phyloP scores from a whole-genome alignment of 2,113 vertebrate species.

The Coptodon bakossiorum region DNA sequence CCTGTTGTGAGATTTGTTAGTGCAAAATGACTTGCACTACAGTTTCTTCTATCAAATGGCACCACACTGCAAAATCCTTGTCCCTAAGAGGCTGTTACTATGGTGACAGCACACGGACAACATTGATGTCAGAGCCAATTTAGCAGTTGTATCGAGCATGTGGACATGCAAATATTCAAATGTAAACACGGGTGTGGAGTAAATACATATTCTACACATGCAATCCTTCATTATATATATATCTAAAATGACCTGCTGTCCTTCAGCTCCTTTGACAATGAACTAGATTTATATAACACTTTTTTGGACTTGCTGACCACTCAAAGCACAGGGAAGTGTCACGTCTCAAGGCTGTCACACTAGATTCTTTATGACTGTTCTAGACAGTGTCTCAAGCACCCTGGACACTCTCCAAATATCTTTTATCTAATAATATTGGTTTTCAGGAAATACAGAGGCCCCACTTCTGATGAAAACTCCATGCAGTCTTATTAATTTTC shows the following conservation, averaged over 20 bases:
- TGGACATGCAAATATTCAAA: background rate
- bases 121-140: background rate
- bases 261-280: background rate
- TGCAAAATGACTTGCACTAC: background rate
- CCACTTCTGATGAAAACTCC: background rate
- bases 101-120: slow-evolving; percentile 28
- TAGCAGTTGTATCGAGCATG: background rate
- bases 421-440: background rate
- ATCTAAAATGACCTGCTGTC: background rate
- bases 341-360: background rate
- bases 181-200: background rate
- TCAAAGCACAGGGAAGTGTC: background rate
- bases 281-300: background rate
- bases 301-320: background rate
- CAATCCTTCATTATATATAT: background rate
- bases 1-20: background rate
- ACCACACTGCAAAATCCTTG: slow-evolving; percentile 4
- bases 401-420: background rate
- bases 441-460: background rate
- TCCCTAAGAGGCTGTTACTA: slow-evolving; percentile 37
- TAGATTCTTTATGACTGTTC: background rate
- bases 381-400: background rate
- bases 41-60: background rate
- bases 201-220: background rate
- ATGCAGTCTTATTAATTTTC: background rate